A percentile compares a stretch with the other conserved stretches of the same genome.
These are phyloP conservation scores for Xenops minutus DNA, from an alignment of 2,797 vertebrate genomes.

Conservation along the genomic window DNA sequence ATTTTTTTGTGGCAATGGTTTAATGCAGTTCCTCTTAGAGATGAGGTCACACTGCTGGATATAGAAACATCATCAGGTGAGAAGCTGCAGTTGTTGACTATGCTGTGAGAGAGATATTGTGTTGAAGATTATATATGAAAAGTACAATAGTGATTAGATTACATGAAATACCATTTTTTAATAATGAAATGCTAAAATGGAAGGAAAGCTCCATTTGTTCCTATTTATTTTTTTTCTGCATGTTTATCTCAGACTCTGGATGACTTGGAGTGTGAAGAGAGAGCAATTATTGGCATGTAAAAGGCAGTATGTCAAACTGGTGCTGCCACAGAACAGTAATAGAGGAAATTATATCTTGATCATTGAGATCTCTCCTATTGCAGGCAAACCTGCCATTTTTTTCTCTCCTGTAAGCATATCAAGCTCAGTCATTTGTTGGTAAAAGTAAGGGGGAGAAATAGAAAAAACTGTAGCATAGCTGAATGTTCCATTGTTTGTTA, in stretches of 20 bases:
- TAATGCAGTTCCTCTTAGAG: neutral
- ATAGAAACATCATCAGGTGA: neutral
- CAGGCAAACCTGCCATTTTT: slow-evolving; percentile 9
- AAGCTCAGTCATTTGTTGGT: neutral
- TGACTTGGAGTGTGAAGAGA: neutral
- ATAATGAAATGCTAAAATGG: neutral
- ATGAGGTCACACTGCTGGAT: neutral
- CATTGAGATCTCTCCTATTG: neutral
- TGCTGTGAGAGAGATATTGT: neutral
- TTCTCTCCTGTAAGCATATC: neutral
- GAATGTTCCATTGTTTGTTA: slow-evolving; percentile 8
- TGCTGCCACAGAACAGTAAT: neutral
- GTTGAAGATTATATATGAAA: neutral
- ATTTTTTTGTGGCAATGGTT: neutral
- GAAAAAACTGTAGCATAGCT: neutral
- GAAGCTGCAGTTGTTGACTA: neutral
- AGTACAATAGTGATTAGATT: neutral
- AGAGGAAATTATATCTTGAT: neutral
- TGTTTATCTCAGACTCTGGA: neutral
- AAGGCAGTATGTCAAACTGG: neutral
- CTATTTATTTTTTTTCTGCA: neutral
- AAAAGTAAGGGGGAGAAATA: neutral
- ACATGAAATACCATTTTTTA: neutral
- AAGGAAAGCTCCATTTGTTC: neutral
- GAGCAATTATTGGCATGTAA: neutral